Evolutionary conservation across 2,888 invertebrate genomes (phyloP).

Genomic region (Ennomos fuscantarius): DNA sequence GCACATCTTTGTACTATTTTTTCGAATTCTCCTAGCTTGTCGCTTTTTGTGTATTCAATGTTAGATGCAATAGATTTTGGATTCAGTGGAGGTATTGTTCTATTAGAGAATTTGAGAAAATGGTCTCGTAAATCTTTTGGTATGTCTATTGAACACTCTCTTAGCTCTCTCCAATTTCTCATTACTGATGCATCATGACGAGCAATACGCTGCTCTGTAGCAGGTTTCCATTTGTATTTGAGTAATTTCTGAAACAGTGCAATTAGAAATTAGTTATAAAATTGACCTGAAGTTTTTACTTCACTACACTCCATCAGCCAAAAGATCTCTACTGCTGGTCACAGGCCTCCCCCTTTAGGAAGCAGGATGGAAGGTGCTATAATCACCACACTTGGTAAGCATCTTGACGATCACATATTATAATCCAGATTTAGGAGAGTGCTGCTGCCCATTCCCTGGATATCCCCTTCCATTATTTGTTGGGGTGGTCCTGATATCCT

Average conservation of each 20-base stretch:
- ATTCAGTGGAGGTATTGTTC: slow-evolving; percentile 78
- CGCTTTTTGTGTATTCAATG: slow-evolving; percentile 58
- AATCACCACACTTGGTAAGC: no score
- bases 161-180: slow-evolving; percentile 89
- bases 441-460: no score
- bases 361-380: no score
- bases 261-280: background rate
- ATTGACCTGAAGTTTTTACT: no score
- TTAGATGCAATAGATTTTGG: slow-evolving; percentile 60
- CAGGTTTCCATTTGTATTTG: slow-evolving; percentile 87
- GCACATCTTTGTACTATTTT: slow-evolving; percentile 77
- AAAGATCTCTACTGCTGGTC: no score
- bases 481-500: no score
- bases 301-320: no score
- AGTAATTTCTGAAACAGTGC: slow-evolving; percentile 85
- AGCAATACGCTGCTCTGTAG: slow-evolving; percentile 81
- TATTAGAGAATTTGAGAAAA: slow-evolving; percentile 87
- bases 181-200: slow-evolving; percentile 88
- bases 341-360: no score
- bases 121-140: slow-evolving; percentile 81
- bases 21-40: slow-evolving; percentile 75
- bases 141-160: slow-evolving; percentile 81
- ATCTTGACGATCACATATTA: no score
- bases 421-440: no score
- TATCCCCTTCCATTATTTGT: no score